Base-by-base conservation (phyloP, 2,113 vertebrate species). In the Neodon shergylaensis region DNA sequence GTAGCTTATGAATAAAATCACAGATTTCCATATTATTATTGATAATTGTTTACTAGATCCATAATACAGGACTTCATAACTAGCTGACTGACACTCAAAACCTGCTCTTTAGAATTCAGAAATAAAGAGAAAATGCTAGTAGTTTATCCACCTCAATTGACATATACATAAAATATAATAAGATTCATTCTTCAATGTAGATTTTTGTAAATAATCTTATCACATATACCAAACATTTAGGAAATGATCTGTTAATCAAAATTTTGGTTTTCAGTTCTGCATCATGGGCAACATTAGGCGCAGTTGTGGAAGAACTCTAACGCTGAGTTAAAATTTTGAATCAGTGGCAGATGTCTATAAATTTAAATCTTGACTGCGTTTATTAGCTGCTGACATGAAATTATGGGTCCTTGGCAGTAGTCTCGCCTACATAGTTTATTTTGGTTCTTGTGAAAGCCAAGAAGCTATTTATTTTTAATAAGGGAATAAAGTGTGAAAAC, bases 291-390 rank as follows among this genome's bases (percentile, higher is more conserved):
- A 86, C 44, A 3, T 65, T 92, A 81, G 31, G 33, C 7, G 26
- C 82, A 9, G 95, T 17, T 83, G 13, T 92, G 22, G 47, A n/a
- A 17, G 36, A 94, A 54, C 95, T 65, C 58, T 93, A 96, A 92
- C 33, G 87, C 98, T 78, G 72, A 95, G 92, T 97, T 98, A 98
- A 98, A 97, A 2, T 63, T 96, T 94, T 96, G 42, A 86, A 92
- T 14, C 79, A 63, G 73, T 19, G 97, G 76, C 87, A 98, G 95
- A 98, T 97, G 94, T 76, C 88, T 98, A 63, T 94, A 96, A 86
- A 98, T 97, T 94, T 97, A 90, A 98, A 97, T 87, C 90, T 0
- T 97, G 92, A 96, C 96, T 98, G 95, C 97, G 92, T 97, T 98
- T 96, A 97, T 58, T 97, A 95, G 61, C 9, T 94, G 49, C 13